phyloP scores from a whole-genome alignment of 2,888 invertebrate genomes.

The Ligdia adustata region DNA sequence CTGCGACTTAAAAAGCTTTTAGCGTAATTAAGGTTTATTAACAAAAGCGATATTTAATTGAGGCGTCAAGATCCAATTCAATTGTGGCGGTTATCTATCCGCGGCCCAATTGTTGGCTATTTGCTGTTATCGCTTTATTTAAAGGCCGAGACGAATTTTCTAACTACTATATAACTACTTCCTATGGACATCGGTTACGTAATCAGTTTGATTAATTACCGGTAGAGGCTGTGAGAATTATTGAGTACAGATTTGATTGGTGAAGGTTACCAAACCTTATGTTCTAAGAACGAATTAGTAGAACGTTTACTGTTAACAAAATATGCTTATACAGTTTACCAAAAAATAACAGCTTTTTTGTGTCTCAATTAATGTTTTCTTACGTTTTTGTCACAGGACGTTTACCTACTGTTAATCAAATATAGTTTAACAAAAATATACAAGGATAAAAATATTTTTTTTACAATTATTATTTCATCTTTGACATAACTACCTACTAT shows the following conservation, averaged over 20 bases:
- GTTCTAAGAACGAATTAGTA: too few relatives aligned
- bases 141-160: slow-evolving; percentile 25
- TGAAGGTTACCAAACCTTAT: too few relatives aligned
- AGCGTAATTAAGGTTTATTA: slow-evolving; percentile 70
- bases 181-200: slow-evolving; percentile 15
- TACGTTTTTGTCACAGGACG: too few relatives aligned
- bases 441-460: too few relatives aligned
- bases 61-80: slow-evolving; percentile 66
- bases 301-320: too few relatives aligned
- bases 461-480: too few relatives aligned
- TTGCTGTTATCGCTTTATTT: slow-evolving; percentile 41
- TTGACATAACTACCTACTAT: too few relatives aligned
- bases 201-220: slow-evolving; percentile 17
- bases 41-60: slow-evolving; percentile 74
- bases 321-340: too few relatives aligned
- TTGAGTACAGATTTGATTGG: neutral
- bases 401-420: too few relatives aligned
- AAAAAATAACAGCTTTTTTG: too few relatives aligned
- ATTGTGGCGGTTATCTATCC: slow-evolving; percentile 62
- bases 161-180: slow-evolving; percentile 23
- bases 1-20: slow-evolving; percentile 61
- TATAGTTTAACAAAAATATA: too few relatives aligned
- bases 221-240: slow-evolving; percentile 3
- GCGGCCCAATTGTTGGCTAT: slow-evolving; percentile 55
- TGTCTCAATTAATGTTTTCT: too few relatives aligned